Percentiles rank a stretch among this genome's conserved stretches.
These are phyloP conservation scores for Todiramphus chloris DNA, from an alignment of 2,113 vertebrate genomes.

Conservation along the genomic window DNA sequence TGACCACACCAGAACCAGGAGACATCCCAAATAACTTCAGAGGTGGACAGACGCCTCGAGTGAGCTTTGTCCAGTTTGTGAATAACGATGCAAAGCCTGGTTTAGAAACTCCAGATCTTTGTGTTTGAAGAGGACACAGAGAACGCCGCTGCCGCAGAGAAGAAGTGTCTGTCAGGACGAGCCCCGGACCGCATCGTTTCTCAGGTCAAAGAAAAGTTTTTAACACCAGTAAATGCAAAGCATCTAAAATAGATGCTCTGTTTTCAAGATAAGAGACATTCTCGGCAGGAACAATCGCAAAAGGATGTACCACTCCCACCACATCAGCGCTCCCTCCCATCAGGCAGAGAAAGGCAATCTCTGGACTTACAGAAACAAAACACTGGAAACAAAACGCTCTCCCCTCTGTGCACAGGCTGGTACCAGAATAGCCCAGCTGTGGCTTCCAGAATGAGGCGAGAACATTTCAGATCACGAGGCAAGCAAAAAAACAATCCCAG, in stretches of 20 bases:
- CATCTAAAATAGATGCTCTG: background rate
- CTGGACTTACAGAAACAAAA: background rate
- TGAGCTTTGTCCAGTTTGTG: background rate
- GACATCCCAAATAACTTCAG: background rate
- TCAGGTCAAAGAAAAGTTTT: background rate
- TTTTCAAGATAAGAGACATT: background rate
- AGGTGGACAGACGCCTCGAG: too few species aligned
- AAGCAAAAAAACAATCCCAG: background rate
- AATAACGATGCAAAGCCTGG: background rate
- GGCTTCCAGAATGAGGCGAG: background rate
- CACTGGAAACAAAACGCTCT: background rate
- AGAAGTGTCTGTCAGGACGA: background rate
- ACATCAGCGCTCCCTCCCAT: background rate
- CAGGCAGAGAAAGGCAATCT: background rate
- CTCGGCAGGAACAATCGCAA: background rate
- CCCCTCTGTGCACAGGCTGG: background rate
- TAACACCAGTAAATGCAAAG: background rate
- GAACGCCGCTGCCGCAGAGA: background rate
- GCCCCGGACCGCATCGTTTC: accelerated
- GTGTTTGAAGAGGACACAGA: background rate
- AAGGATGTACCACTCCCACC: too few species aligned
- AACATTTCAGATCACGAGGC: background rate
- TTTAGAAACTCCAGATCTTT: background rate
- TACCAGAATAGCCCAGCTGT: background rate
- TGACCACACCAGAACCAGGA: background rate